A percentile compares a stretch with the other conserved stretches of the same genome.
Evolutionary conservation across 1,140 invertebrate species (phyloP).

Genomic region (Drosophila oshimai): DNA sequence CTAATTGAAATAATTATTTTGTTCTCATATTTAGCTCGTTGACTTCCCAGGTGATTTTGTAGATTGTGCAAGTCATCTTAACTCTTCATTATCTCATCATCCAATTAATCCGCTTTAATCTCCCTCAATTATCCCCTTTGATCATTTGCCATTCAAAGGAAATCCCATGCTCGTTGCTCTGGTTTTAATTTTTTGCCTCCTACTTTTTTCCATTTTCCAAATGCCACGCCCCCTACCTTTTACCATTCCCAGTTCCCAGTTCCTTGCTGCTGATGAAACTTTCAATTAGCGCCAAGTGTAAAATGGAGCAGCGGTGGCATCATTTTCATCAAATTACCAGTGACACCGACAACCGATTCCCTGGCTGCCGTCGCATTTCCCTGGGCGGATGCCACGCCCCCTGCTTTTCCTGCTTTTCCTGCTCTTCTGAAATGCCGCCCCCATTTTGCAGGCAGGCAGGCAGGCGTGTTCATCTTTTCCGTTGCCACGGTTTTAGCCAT

Average conservation of each 20-base stretch:
- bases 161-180: constrained; percentile 23
- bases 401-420: background rate
- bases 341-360: constrained; percentile 56
- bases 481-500: constrained; percentile 70
- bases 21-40: background rate
- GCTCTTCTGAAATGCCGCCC: no score
- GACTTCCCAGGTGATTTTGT: background rate
- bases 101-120: constrained; percentile 29
- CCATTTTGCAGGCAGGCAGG: background rate
- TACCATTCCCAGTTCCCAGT: background rate
- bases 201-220: background rate
- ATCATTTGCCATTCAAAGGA: constrained; percentile 22
- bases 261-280: constrained; percentile 57
- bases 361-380: background rate
- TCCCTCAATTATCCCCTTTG: constrained; percentile 25
- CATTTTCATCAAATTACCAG: constrained; percentile 80
- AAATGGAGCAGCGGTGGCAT: constrained; percentile 64
- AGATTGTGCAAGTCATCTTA: constrained; percentile 1
- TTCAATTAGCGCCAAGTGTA: constrained; percentile 74
- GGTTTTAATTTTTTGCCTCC: constrained; percentile 10
- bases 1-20: background rate
- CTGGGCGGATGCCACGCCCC: constrained; percentile 2
- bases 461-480: constrained; percentile 66
- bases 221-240: background rate
- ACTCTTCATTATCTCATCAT: constrained; percentile 34